Base-by-base conservation (phyloP, 2,888 invertebrate genomes). In the Polietes domitor region DNA sequence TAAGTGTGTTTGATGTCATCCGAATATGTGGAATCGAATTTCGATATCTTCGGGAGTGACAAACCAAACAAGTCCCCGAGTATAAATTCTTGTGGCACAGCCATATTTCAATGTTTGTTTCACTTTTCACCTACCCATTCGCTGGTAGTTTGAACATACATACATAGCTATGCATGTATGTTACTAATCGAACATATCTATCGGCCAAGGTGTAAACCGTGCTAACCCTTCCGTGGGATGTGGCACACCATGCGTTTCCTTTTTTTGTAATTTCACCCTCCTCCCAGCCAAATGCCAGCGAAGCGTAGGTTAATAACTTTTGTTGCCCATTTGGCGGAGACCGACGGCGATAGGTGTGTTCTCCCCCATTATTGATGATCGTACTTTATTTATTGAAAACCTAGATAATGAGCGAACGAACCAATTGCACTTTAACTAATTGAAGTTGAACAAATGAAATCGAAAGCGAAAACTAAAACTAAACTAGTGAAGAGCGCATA, bases 291-390 rank as follows among this genome's bases (percentile, higher is more conserved):
- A 65, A 78, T 63, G 26, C 53, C 41, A 21, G 43, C n/a, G n/a
- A n/a, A 63, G 19, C 32, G 68, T 74, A 79, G 74, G 79, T 68
- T 68, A 79, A 68, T 58, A 79, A 74, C 55, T 74, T 79, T 79
- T 79, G 21, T 43, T 68, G 19, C n/a, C n/a, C 6, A 2, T 17
- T 58, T 12, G 41, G 6, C 41, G 41, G 53, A 26, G 24, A 37
- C 61, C 10, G 63, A 41, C 24, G 2, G 21, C 41, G 19, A 58
- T 61, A 79, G 73, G 79, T 68, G 79, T 79, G 79, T 79, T 79
- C 74, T 28, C 7, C 5, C 28, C 61, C 12, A 58, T 74, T 79
- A 79, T 79, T 79, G 68, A 79, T 79, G 73, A 74, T 74, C 68
- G 65, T 74, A 65, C 68, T 68, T 79, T 68, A 74, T 74, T 79